A percentile compares a stretch with the other conserved stretches of the same genome.
phyloP scores from a whole-genome alignment of 2,888 invertebrate genomes.

The Lapara coniferarum region DNA sequence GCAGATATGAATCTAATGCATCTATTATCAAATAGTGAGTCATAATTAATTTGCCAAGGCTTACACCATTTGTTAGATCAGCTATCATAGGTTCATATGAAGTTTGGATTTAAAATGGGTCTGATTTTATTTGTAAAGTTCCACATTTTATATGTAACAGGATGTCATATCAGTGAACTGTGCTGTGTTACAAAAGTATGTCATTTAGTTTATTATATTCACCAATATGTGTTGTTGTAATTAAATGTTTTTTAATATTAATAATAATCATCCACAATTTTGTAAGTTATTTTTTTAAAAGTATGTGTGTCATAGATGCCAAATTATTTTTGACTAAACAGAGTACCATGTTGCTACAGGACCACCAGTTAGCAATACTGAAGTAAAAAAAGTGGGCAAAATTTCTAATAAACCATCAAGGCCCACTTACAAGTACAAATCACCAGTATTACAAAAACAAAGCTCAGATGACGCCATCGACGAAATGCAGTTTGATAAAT shows the following conservation, averaged over 20 bases:
- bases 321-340: not conserved
- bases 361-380: slow-evolving; percentile 40
- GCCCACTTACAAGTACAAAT: slow-evolving; percentile 48
- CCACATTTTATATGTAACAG: not conserved
- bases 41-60: slow-evolving; percentile 1
- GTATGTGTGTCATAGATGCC: too few species aligned
- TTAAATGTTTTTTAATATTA: too few species aligned
- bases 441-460: slow-evolving; percentile 51
- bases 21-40: slow-evolving; percentile 1
- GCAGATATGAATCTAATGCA: slow-evolving; percentile 1
- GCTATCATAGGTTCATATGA: not conserved
- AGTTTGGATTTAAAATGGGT: too few species aligned
- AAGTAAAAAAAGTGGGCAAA: slow-evolving; percentile 54
- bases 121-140: not conserved
- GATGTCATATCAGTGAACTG: not conserved
- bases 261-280: too few species aligned
- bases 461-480: slow-evolving; percentile 66
- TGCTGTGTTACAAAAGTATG: not conserved
- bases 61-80: not conserved
- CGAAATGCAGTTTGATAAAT: slow-evolving; percentile 67
- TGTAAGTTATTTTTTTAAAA: too few species aligned
- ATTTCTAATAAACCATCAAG: slow-evolving; percentile 53
- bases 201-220: not conserved
- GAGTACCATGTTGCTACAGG: slow-evolving; percentile 41
- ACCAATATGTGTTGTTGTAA: not conserved